Conservation (phyloP, 2,888 invertebrate genomes). For the Nematopogon swammerdamellus region DNA sequence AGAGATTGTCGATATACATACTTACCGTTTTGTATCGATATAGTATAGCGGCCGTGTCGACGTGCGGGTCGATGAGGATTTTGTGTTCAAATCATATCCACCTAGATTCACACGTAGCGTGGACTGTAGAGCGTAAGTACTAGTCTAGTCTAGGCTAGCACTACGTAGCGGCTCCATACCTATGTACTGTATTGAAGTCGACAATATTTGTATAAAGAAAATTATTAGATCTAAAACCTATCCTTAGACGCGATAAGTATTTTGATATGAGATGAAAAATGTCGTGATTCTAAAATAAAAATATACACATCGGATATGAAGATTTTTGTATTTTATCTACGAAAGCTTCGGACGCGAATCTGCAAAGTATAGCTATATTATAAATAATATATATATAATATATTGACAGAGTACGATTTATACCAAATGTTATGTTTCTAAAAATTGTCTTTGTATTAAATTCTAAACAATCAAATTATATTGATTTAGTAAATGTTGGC, state of each 20-base stretch:
- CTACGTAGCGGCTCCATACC: too few relatives aligned
- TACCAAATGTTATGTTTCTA: slow-evolving; percentile 3
- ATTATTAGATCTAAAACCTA: slow-evolving; percentile 8
- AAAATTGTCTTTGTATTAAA: slow-evolving; percentile 12
- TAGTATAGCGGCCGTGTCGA: too few relatives aligned
- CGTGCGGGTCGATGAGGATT: too few relatives aligned
- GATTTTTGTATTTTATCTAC: slow-evolving; percentile 29
- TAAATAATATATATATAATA: too few relatives aligned
- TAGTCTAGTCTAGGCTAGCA: too few relatives aligned
- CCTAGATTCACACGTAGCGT: too few relatives aligned
- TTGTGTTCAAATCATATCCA: too few relatives aligned
- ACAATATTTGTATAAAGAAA: background rate
- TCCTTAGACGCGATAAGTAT: slow-evolving; percentile 32
- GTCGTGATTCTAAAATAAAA: background rate
- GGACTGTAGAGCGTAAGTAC: too few relatives aligned
- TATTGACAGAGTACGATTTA: background rate
- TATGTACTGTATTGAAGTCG: too few relatives aligned
- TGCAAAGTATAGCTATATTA: slow-evolving; percentile 6
- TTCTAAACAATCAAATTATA: background rate
- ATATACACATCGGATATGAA: slow-evolving; percentile 14
- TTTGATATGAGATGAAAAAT: slow-evolving; percentile 20
- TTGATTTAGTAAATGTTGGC: background rate
- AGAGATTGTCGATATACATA: background rate
- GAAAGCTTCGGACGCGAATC: slow-evolving; percentile 6
- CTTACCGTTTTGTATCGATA: background rate